Base-by-base conservation (phyloP, 2,888 invertebrate species). In the Pediacus dermestoides region DNA sequence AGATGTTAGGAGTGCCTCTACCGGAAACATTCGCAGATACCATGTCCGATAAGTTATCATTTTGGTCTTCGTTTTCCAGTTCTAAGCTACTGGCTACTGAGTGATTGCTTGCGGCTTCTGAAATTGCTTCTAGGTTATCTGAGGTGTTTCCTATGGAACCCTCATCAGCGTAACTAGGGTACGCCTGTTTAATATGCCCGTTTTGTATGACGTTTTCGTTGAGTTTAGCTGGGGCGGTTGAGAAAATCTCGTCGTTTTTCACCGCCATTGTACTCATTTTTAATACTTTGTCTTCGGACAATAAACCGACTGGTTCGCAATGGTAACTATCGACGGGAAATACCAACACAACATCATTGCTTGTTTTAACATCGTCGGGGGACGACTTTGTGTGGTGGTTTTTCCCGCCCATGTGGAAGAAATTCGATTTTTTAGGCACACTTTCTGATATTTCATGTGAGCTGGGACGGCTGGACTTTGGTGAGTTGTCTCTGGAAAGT, bases 41-140 rank as follows among this genome's bases (percentile, higher is more conserved):
- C 92, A 96, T 94, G 64, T 97, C 97, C 0, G 94, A 94, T 12
- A 97, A 76, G 72, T 95, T 95, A 65, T 94, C 94, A 60, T 85
- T 85, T 70, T 91, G 88, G 62, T 89, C 88, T 61, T 91, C 89
- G 2, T 85, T 84, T 66, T 90, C 89, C 38, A 93, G 72, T 61
- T 93, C 93, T 26, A 92, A 73, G 26, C 88, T 88, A 39, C 92
- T 93, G 3, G 90, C 90, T 34, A 92, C 92, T 51, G 93, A 93
- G 70, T 93, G 93, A 70, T 93, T 93, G 37, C 92, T 93, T 0
- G 94, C 93, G 0, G 92, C 94, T 68, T 95, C 95, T 2, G 93
- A 94, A 14, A 94, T 90, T 0, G 89, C 94, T 69, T 95, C 95
- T 52, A 93, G 72, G 70, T 93, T 93, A 66, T 95, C 94, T 2